Base-by-base conservation (phyloP, 1,140 invertebrate species). In the Meloidogyne exigua region DNA sequence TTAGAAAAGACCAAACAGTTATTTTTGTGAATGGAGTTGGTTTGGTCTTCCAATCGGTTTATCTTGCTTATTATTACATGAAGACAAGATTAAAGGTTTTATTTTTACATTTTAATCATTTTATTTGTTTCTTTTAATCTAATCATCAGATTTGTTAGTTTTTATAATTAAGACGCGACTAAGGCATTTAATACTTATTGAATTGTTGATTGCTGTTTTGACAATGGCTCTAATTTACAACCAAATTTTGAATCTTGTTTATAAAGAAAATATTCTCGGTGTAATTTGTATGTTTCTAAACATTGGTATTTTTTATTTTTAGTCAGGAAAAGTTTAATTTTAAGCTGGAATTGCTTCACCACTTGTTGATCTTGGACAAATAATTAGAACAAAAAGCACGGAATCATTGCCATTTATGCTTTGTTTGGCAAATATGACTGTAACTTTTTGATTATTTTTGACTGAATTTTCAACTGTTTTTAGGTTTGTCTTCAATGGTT, bases 231-330 rank as follows among this genome's bases (percentile, higher is more conserved):
- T 80, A 25, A 62, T 80, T 25, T 42, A 77, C 23, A 68, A 65
- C 12, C 39, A 77, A 12, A 15, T n/a, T 12, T 49, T 68, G 2
- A 15, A 42, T 7, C 21, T 62, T 67, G 75, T 79, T n/a, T 49
- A 42, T 12, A 85, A 84, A 42, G 82, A 84, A 68, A 83, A 80
- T 21, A 28, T 82, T 21, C 75, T 87, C 4, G 84, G 84, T 21
- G 28, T 80, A 25, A 76, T 87, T 65, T 87, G 85, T 76, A 85
- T 87, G 76, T 26, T 87, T 57, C 82, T 87, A 15, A 87, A 87
- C 76, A 83, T 87, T 71, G 72, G 77, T 26, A 81, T 75, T 26
- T 76, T 82, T 73, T 79, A 66, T 39, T 71, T 86, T 69, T 82
- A 83, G 0, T 72, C 88, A 23, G 70, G 21, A 77, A 73, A 75